Evolutionary conservation across 2,888 invertebrate genomes (phyloP), one percentile per base, ranked within the genome.

Genomic region (Teleiodes luculella): DNA sequence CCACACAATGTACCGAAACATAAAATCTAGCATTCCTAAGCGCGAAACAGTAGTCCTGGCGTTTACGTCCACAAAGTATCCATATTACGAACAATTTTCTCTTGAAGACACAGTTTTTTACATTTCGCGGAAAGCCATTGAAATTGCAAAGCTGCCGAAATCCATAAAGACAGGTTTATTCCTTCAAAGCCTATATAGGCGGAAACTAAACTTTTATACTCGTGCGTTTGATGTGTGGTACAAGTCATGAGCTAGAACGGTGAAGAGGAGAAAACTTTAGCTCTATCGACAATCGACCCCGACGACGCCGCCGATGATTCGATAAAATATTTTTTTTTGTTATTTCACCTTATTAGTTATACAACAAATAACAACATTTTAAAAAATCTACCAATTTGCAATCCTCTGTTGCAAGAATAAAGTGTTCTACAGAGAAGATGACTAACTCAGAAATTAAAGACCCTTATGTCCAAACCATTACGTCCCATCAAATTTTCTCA

Each of bases 61-160:
- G n/a, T n/a, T 36, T 35, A 41, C 18, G 18, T 24, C 28, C 43
- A 43, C 43, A 43, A 43, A 43, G 28, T 28, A 33, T 33, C 33
- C 39, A 24, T 24, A 24, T 41, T 41, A 18, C 18, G 18, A 14
- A 10, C 39, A 16, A 13, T 43, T 28, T 43, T 43, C 43, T 20
- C 28, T 6, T n/a, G 13, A 5, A 6, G 13, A 6, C 28, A 13
- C 66, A 72, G 76, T 78, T 78, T 75, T 72, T 68, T 60, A 64
- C 64, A 58, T 63, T 83, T 83, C 83, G 59, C 37, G 63, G 76
- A 76, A 75, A 48, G 70, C 70, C 75, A 78, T 78, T 76, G 78
- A 78, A 78, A 74, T 71, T 70, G 74, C 72, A 75, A 73, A 72
- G 80, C 81, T 80, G 84, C 83, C 86, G 86, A 86, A 86, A 85